Base-by-base conservation (phyloP, 2,113 vertebrate species). In the Tinamus guttatus region DNA sequence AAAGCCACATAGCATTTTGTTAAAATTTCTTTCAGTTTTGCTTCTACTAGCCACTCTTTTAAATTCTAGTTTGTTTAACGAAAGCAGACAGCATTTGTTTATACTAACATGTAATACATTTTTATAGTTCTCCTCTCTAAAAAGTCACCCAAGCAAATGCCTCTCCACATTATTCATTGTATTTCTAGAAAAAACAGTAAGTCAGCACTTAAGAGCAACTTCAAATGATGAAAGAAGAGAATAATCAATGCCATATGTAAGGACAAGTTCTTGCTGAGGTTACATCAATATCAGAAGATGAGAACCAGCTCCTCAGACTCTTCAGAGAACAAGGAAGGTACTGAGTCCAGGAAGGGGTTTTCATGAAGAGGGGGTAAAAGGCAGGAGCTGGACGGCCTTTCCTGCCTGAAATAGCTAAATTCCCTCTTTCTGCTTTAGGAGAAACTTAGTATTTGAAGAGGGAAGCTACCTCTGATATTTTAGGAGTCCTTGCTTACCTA, bases 231-330 rank as follows among this genome's bases (percentile, higher is more conserved):
- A 18, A 36, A 89, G 43, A 85, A 0, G 8, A 88, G 73, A 90
- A 75, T 86, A 90, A 95, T 91, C 85, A 93, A 87, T 78, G 32
- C 87, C 93, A 83, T 78, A 85, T 94, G 93, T 81, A 27, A 83
- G 76, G 90, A 68, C 19, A 83, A 85, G 64, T 56, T 95, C 78
- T 19, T 93, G 62, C 64, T 88, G 32, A 93, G 87, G 82, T 94
- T 95, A 93, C 62, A 88, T 74, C 87, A 93, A 81, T 88, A 95
- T 30, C 41, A 81, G 81, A 80, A 95, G 80, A 93, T 80, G 21
- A 38, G 77, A 97, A 96, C 92, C 78, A 93, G 87, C 63, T 95
- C 58, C 30, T 27, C 51, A 27, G 94, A 83, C 38, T 91, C 93
- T 74, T 43, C 85, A 38, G 64, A 80, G 68, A 95, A 83, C 56